Conservation (phyloP, 1,140 invertebrate species). For the Diploscapter pachys region DNA sequence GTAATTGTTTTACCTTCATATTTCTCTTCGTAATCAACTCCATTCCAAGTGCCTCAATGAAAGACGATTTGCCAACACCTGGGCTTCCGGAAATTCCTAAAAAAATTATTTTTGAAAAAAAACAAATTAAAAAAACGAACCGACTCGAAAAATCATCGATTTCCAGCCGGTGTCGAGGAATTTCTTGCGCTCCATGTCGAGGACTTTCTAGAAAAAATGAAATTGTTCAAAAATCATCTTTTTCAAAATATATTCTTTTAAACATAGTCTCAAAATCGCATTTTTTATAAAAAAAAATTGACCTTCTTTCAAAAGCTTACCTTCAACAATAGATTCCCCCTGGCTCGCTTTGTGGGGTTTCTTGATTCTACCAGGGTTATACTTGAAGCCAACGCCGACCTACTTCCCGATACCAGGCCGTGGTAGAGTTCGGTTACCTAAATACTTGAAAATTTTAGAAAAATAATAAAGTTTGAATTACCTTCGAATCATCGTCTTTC, state of each 20-base stretch:
- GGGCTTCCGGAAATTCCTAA: slow-evolving; percentile 67
- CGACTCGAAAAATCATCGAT: slow-evolving; percentile 63
- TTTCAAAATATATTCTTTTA: no score
- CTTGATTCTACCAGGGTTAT: slow-evolving; percentile 67
- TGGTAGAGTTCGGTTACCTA: slow-evolving; percentile 31
- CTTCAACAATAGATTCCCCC: slow-evolving; percentile 62
- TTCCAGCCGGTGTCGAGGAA: slow-evolving; percentile 48
- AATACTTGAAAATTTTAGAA: not conserved
- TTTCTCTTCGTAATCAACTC: slow-evolving; percentile 61
- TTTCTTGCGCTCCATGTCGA: slow-evolving; percentile 58
- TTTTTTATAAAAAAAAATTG: not conserved
- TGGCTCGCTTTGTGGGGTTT: slow-evolving; percentile 60
- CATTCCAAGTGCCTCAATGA: slow-evolving; percentile 68
- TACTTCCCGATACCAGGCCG: slow-evolving; percentile 56
- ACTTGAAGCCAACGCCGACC: slow-evolving; percentile 61
- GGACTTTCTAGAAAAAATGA: slow-evolving; percentile 45
- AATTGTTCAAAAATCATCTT: no score
- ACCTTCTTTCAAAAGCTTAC: slow-evolving; percentile 2
- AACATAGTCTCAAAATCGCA: not conserved
- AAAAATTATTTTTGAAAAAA: slow-evolving; percentile 5
- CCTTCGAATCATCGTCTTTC: slow-evolving; percentile 37
- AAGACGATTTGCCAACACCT: slow-evolving; percentile 69
- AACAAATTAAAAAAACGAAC: slow-evolving; percentile 41
- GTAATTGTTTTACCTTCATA: slow-evolving; percentile 57
- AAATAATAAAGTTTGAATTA: not conserved